Evolutionary conservation across 1,140 invertebrate species (phyloP), one percentile per base, ranked within the genome.

Genomic region (Drosophila azteca): DNA sequence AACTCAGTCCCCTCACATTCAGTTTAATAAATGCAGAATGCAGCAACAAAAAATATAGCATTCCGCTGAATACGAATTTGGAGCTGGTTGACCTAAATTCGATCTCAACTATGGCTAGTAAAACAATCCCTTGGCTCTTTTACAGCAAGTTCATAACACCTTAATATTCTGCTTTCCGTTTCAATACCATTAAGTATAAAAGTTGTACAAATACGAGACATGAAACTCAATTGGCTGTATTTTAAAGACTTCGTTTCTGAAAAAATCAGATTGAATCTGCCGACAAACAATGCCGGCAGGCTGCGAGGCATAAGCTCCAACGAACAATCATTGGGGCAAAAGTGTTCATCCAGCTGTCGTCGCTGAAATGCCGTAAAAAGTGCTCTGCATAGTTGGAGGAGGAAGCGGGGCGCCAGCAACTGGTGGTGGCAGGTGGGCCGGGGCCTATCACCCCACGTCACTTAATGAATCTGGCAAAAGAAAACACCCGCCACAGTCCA

Each of bases 341-440:
- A 77, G 77, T 61, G 74, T 78, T 67, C 45, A 35, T 48, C 58
- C 68, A 85, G 65, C 74, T 87, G 82, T 76, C 62, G 78, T 26
- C 66, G 44, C 8, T 29, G 17, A 60, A 29, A 45, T 49, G 54
- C 52, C 60, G 29, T 59, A 73, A 65, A 65, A 75, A 45, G 50
- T 15, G 26, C 22, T 64, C 45, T 6, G 41, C 39, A 61, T 57
- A 67, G 35, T 62, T 73, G 49, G 51, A 60, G 45, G 35, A 26
- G 71, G 17, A n/a, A 26, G 15, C 20, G 55, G 44, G 57, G 41
- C 64, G 11, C 11, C 35, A 39, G 35, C 11, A 77, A 88, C 79
- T 79, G 75, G 83, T 79, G 75, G 83, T 87, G 55, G 43, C 46
- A 44, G 31, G 39, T 41, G 20, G 20, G 29, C 17, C 31, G 31